Evolutionary conservation across 1,140 invertebrate genomes (phyloP).

Genomic region (Rhagoletis zephyria): DNA sequence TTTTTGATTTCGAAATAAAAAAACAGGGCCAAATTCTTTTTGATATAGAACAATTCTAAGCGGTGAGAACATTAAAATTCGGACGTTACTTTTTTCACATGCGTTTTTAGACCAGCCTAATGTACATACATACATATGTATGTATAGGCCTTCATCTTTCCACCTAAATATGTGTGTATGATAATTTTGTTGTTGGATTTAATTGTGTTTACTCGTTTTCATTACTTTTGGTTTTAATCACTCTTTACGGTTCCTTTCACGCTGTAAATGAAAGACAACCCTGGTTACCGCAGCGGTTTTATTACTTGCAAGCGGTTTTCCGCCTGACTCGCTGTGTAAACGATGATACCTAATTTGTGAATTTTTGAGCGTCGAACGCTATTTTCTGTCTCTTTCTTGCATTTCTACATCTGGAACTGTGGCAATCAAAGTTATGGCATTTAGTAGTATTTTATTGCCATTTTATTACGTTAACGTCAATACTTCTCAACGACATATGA

Average conservation of each 20-base stretch:
- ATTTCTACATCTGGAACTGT: not conserved
- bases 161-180: not conserved
- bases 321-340: not conserved
- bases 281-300: not conserved
- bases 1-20: too few relatives aligned
- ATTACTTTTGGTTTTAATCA: not conserved
- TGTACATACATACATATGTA: too few relatives aligned
- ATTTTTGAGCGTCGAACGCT: not conserved
- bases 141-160: not conserved
- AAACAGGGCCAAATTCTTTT: too few relatives aligned
- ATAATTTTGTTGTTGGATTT: not conserved
- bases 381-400: not conserved
- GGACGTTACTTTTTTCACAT: too few relatives aligned
- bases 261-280: not conserved
- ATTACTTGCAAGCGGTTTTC: not conserved
- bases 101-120: too few relatives aligned
- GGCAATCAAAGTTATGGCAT: not conserved
- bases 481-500: not conserved
- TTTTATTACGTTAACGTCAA: slow-evolving; percentile 8
- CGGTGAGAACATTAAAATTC: too few relatives aligned
- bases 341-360: too few relatives aligned
- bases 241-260: not conserved
- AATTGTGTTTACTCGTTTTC: not conserved
- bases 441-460: slow-evolving; percentile 1
- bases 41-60: too few relatives aligned